Evolutionary conservation across 2,888 invertebrate genomes (phyloP).

Genomic region (Acronicta leporina): DNA sequence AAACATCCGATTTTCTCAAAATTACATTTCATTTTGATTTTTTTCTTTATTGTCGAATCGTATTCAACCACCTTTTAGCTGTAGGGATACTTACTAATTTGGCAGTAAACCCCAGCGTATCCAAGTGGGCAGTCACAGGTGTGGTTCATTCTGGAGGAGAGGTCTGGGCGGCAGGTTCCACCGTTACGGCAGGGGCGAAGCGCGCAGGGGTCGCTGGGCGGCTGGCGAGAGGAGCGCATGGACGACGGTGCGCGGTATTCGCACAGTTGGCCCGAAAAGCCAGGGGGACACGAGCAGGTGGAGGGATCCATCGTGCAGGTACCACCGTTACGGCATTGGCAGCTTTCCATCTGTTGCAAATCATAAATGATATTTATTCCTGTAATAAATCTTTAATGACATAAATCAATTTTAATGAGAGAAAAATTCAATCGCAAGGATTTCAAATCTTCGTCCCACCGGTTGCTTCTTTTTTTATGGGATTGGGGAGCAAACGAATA

Average conservation of each 20-base stretch:
- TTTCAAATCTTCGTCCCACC: no score
- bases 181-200: constrained; percentile 93
- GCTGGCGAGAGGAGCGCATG: constrained; percentile 61
- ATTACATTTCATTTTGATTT: no score
- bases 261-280: constrained; percentile 76
- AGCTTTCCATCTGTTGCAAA: constrained; percentile 62
- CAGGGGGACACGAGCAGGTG: constrained; percentile 87
- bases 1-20: no score
- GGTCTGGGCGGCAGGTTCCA: constrained; percentile 91
- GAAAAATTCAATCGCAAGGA: no score
- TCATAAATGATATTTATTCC: not conserved
- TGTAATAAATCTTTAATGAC: no score
- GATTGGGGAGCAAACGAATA: no score
- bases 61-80: no score
- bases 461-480: no score
- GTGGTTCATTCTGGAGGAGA: constrained; percentile 80
- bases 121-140: constrained; percentile 95
- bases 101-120: constrained; percentile 93
- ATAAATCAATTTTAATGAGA: no score
- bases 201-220: constrained; percentile 86
- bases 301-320: constrained; percentile 88
- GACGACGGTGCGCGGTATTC: constrained; percentile 71
- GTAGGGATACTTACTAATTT: constrained; percentile 90
- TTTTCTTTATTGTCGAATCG: no score
- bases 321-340: constrained; percentile 92